Evolutionary conservation across 2,888 invertebrate species (phyloP), one percentile per base, ranked within the genome.

Genomic region (Stegophylla sp.): DNA sequence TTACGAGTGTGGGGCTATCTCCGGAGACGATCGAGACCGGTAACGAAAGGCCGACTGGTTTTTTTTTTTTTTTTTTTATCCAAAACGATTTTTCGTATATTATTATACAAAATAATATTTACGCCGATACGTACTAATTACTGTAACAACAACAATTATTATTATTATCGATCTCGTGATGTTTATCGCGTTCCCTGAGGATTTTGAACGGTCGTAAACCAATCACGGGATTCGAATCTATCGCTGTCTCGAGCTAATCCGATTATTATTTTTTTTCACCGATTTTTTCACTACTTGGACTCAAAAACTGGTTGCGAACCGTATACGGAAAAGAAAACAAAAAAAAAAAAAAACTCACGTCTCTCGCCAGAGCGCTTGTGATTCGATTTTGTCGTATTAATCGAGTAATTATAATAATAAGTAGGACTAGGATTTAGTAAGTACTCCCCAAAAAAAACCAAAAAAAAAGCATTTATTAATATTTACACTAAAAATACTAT

Each of bases 1-100:
- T 3, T 20, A 20, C 17, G 3, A 4, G 28, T 23, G 43, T 23
- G 28, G 51, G 51, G 26, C n/a, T 69, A 53, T 69, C 69, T 48
- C n/a, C 51, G 20, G 51, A 17, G 34, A 69, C 67, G 67, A 69
- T 69, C 67, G 48, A 51, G 69, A 69, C 34, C 69, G 15, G 69
- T 51, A 53, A 69, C 51, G 69, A 69, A 69, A 69, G 20, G 51
- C 69, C 9, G 69, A 69, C 69, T 34, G 51, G 69, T 69, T 51
- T 51, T 23, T n/a, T 43, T 43, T 43, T 43, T 43, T 43, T 4
- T 9, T 43, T 43, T 9, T 43, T 66, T 20, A n/a, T n/a, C n/a
- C 64, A 41, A 41, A 64, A 64, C 41, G 23, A 41, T 43, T 41
- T 41, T 43, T 7, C 5, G 3, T n/a, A n/a, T n/a, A n/a, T n/a